A percentile compares a stretch with the other conserved stretches of the same genome.
These are phyloP conservation scores for Calosoma granatense DNA, from an alignment of 1,140 invertebrate genomes.

Conservation along the genomic window DNA sequence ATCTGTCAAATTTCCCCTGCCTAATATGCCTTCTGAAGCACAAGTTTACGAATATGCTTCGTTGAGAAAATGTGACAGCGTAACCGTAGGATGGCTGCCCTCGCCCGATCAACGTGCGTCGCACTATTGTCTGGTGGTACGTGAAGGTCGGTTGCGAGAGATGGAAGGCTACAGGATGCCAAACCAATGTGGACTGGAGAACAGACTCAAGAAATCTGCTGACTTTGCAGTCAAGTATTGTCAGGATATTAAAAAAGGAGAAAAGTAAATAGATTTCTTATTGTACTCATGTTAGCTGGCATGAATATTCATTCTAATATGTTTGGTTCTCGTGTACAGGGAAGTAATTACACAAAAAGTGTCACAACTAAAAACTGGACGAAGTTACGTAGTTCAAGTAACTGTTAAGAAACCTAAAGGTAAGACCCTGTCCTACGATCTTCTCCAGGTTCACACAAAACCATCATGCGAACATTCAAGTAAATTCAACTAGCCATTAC, in stretches of 20 bases:
- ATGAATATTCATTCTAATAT: not conserved
- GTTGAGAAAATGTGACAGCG: constrained; percentile 32
- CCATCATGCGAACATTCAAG: constrained; percentile 19
- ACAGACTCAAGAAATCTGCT: constrained; percentile 28
- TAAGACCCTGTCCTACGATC: constrained; percentile 37
- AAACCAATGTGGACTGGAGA: constrained; percentile 38
- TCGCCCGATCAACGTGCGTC: constrained; percentile 25
- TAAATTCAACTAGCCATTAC: not conserved
- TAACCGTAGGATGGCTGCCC: constrained; percentile 37
- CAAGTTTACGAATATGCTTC: constrained; percentile 29
- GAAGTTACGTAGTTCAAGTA: constrained; percentile 36
- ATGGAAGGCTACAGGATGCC: constrained; percentile 22
- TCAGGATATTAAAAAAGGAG: constrained; percentile 25
- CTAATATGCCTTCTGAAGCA: constrained; percentile 31
- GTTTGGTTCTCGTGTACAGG: constrained; percentile 24
- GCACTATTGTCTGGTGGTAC: constrained; percentile 32
- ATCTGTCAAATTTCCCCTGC: constrained; percentile 30
- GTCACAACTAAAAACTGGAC: constrained; percentile 30
- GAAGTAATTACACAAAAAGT: constrained; percentile 34
- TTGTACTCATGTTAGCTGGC: constrained; percentile 2
- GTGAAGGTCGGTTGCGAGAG: constrained; percentile 25
- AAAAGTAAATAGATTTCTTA: too few relatives aligned
- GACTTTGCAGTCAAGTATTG: constrained; percentile 32
- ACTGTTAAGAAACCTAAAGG: constrained; percentile 35
- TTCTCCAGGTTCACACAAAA: constrained; percentile 35